Evolutionary conservation across 2,797 vertebrate genomes (phyloP).

Genomic region (Eulemur coronatus): DNA sequence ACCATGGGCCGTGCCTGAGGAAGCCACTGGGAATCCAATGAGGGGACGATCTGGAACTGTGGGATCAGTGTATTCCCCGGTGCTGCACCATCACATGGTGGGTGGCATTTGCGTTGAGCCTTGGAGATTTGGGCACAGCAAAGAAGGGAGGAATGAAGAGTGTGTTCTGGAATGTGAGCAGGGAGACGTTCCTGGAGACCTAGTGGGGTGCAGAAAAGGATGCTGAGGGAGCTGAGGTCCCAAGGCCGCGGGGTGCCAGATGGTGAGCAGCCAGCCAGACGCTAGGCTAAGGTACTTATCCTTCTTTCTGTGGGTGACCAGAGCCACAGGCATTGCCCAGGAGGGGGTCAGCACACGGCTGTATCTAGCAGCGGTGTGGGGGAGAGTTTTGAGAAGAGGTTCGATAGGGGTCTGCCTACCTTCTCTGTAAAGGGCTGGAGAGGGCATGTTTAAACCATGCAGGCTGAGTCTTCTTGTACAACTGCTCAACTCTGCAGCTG

Average conservation of each 20-base stretch:
- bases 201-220: too few species aligned
- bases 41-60: background rate
- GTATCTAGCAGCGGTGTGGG: background rate
- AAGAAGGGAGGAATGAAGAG: background rate
- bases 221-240: background rate
- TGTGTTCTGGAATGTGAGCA: background rate
- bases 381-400: background rate
- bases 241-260: background rate
- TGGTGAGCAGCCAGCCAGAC: background rate
- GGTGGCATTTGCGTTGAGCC: background rate
- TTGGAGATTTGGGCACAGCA: background rate
- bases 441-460: background rate
- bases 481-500: background rate
- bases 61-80: background rate
- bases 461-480: background rate
- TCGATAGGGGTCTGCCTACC: background rate
- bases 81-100: background rate
- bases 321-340: background rate
- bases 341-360: rapidly evolving
- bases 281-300: background rate
- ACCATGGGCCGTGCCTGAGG: background rate
- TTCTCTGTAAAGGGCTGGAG: background rate
- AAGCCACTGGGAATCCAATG: background rate
- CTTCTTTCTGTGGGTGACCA: background rate
- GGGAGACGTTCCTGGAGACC: background rate